Evolutionary conservation across 2,888 invertebrate species (phyloP).

Genomic region (Epinotia ramella): DNA sequence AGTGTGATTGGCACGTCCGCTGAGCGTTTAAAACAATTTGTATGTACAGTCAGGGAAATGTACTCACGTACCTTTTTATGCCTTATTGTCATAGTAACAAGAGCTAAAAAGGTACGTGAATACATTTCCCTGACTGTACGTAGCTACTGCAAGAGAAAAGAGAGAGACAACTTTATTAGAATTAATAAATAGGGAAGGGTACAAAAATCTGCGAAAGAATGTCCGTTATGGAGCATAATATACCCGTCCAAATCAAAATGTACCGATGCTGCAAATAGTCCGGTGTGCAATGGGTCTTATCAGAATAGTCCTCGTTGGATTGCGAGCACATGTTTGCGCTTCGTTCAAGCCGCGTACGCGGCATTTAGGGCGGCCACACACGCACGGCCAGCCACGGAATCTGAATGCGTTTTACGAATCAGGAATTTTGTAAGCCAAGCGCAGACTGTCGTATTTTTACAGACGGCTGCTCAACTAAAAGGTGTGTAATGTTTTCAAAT

Average conservation of each 20-base stretch:
- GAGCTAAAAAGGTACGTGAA: too few relatives aligned
- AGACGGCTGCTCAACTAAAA: too few relatives aligned
- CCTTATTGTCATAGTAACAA: too few relatives aligned
- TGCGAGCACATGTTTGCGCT: constrained; percentile 32
- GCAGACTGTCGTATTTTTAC: not conserved
- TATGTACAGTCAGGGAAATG: too few relatives aligned
- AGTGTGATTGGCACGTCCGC: too few relatives aligned
- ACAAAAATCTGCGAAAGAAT: not conserved
- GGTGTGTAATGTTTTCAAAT: too few relatives aligned
- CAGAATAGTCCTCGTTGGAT: constrained; percentile 24
- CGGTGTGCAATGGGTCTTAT: not conserved
- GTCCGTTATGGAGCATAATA: not conserved
- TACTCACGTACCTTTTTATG: too few relatives aligned
- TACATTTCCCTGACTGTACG: too few relatives aligned
- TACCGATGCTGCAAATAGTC: not conserved
- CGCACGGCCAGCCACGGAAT: not conserved
- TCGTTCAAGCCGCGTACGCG: constrained; percentile 16
- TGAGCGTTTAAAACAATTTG: too few relatives aligned
- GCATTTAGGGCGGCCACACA: not conserved
- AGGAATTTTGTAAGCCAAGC: not conserved
- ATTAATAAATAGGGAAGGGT: too few relatives aligned
- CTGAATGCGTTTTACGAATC: not conserved
- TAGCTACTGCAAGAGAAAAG: too few relatives aligned
- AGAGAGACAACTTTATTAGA: too few relatives aligned
- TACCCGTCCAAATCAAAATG: not conserved